Evolutionary conservation across 1,140 invertebrate species (phyloP).

Genomic region (Hyposmocoma kahamanoa): DNA sequence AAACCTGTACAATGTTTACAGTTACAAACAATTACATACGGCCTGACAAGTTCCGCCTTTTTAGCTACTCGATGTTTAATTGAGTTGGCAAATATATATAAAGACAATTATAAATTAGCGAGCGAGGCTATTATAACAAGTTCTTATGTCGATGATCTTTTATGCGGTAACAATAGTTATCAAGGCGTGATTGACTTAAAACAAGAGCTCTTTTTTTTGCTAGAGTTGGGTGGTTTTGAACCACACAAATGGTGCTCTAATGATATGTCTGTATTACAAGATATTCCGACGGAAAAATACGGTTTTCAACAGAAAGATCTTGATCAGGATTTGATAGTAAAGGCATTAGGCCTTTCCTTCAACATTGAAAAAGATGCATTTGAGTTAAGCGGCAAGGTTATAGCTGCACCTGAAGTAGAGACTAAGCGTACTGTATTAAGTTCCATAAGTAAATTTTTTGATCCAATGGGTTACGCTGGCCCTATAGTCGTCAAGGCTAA

Average conservation of each 20-base stretch:
- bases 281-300: too few species aligned
- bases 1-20: conserved; percentile 14
- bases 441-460: too few species aligned
- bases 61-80: conserved; percentile 43
- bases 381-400: too few species aligned
- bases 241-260: conserved; percentile 47
- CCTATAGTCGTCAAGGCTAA: too few species aligned
- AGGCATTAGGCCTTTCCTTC: too few species aligned
- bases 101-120: conserved; percentile 24
- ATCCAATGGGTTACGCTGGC: too few species aligned
- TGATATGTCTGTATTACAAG: conserved; percentile 12
- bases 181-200: conserved; percentile 31
- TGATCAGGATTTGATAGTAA: too few species aligned
- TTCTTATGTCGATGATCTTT: conserved; percentile 59
- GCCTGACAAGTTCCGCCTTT: conserved; percentile 38
- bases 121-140: conserved; percentile 31
- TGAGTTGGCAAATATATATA: conserved; percentile 39
- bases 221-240: conserved; percentile 28
- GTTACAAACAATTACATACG: conserved; percentile 44
- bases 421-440: too few species aligned
- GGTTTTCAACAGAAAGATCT: too few species aligned
- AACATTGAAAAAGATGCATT: too few species aligned
- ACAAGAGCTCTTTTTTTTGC: conserved; percentile 22
- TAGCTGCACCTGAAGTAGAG: too few species aligned
- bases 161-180: conserved; percentile 37